Evolutionary conservation across 1,140 invertebrate species (phyloP).

Genomic region (Aphidius ervi): DNA sequence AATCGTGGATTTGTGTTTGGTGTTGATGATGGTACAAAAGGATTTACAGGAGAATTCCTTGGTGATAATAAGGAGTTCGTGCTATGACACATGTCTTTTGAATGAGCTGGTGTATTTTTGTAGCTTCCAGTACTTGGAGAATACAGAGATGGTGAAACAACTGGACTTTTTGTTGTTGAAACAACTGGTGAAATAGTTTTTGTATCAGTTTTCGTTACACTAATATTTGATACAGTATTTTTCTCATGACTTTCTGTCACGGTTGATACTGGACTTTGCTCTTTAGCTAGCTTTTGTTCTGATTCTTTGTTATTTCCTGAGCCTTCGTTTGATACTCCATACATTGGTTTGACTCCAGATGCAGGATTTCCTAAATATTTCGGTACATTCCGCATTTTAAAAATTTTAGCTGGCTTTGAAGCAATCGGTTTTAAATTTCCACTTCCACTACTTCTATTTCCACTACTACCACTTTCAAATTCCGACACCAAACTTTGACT

Average conservation of each 20-base stretch:
- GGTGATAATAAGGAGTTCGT: slow-evolving; percentile 40
- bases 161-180: slow-evolving; percentile 35
- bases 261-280: slow-evolving; percentile 18
- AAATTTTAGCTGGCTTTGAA: slow-evolving; percentile 57
- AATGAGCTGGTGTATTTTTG: slow-evolving; percentile 37
- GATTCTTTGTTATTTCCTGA: slow-evolving; percentile 28
- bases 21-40: slow-evolving; percentile 56
- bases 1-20: slow-evolving; percentile 53
- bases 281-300: slow-evolving; percentile 37
- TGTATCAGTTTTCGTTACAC: slow-evolving; percentile 60
- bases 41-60: slow-evolving; percentile 49
- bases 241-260: slow-evolving; percentile 35
- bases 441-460: not conserved
- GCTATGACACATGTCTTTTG: slow-evolving; percentile 40
- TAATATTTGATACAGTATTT: slow-evolving; percentile 27
- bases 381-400: slow-evolving; percentile 58
- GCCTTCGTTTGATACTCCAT: slow-evolving; percentile 45
- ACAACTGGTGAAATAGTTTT: slow-evolving; percentile 58
- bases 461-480: too few relatives aligned
- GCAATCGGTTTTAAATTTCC: slow-evolving; percentile 39
- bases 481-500: slow-evolving; percentile 1
- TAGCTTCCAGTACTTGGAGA: slow-evolving; percentile 47
- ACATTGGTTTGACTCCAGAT: slow-evolving; percentile 61
- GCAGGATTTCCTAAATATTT: slow-evolving; percentile 60
- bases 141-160: slow-evolving; percentile 51